These are phyloP conservation scores for Hemaris fuciformis DNA, from an alignment of 2,888 invertebrate genomes.

Conservation along the genomic window DNA sequence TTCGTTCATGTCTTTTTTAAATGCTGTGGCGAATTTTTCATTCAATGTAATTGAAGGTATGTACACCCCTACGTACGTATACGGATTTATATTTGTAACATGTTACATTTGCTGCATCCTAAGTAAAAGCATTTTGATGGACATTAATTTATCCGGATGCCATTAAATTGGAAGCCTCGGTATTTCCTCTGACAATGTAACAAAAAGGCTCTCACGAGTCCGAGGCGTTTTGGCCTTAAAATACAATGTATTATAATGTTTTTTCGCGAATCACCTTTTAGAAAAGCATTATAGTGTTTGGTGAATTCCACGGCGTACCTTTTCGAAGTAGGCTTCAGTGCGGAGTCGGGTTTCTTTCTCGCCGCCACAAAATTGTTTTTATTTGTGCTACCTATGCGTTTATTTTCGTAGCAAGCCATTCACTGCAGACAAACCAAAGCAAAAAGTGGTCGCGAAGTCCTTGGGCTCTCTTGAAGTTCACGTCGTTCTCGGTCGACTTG, in stretches of 20 bases:
- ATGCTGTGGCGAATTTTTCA: not conserved
- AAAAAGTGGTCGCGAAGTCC: conserved; percentile 41
- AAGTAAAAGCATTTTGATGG: conserved; percentile 35
- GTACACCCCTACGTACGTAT: not conserved
- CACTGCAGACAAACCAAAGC: conserved; percentile 41
- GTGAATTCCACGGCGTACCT: conserved; percentile 48
- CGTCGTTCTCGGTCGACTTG: conserved; percentile 16
- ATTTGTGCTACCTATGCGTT: conserved; percentile 32
- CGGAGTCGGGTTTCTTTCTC: conserved; percentile 51
- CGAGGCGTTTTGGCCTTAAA: conserved; percentile 38
- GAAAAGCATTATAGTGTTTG: conserved; percentile 51
- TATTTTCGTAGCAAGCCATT: conserved; percentile 38
- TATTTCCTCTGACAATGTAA: conserved; percentile 61
- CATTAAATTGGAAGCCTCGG: conserved; percentile 63
- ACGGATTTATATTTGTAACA: conserved; percentile 10
- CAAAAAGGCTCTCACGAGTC: conserved; percentile 49
- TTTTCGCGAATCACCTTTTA: conserved; percentile 37
- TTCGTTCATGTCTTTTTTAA: not conserved
- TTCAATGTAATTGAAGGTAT: not conserved
- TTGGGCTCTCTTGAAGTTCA: conserved; percentile 21
- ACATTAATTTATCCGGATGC: conserved; percentile 54
- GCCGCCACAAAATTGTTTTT: conserved; percentile 54
- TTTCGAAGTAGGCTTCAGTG: conserved; percentile 31
- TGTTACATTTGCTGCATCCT: not conserved
- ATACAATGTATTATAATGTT: conserved; percentile 45